Conservation (phyloP, 1,140 invertebrate genomes). For the Homalodisca vitripennis region DNA sequence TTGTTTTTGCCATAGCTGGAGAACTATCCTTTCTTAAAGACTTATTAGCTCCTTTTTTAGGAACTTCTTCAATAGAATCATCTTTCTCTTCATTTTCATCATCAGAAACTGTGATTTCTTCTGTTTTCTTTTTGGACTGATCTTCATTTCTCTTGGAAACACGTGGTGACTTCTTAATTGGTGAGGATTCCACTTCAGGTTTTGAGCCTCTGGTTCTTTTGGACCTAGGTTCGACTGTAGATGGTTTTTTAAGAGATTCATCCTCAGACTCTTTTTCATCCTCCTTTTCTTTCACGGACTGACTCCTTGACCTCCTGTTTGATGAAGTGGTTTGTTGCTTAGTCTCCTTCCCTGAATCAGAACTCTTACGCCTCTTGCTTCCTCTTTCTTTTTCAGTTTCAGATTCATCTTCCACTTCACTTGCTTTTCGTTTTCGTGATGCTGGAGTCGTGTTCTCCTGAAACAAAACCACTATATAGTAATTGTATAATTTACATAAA, state of each 20-base stretch:
- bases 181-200: not conserved
- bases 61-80: too few species aligned
- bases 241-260: not conserved
- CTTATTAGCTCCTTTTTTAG: too few species aligned
- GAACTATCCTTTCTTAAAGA: too few species aligned
- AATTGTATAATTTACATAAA: not conserved
- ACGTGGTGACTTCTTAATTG: not conserved
- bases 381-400: conserved; percentile 2
- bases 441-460: too few species aligned
- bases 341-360: not conserved
- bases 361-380: not conserved
- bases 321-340: not conserved
- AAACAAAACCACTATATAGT: not conserved
- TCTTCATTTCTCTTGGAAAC: too few species aligned
- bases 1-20: too few species aligned
- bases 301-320: not conserved
- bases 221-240: not conserved
- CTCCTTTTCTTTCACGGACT: not conserved
- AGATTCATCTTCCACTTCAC: conserved; percentile 8
- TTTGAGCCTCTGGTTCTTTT: not conserved
- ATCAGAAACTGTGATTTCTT: too few species aligned
- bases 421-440: conserved; percentile 13
- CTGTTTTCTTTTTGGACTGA: too few species aligned
- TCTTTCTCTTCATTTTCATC: too few species aligned
- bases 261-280: not conserved